Base-by-base conservation (phyloP, 1,140 invertebrate genomes). In the Drosophila obscura region DNA sequence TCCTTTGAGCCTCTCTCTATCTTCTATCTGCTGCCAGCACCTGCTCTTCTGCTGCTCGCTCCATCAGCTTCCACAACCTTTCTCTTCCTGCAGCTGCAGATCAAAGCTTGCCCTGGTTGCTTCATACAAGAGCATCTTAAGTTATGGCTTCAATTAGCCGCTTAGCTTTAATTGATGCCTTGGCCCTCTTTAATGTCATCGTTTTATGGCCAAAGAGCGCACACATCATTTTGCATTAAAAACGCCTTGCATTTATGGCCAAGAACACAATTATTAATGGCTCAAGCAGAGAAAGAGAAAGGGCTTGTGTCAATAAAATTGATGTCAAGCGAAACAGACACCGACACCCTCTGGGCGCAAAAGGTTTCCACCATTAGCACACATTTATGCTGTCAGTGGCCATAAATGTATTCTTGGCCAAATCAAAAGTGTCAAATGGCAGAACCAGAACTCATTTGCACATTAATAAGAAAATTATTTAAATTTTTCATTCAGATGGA, bases 381-480 rank as follows among this genome's bases (percentile, higher is more conserved):
- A 61, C 61, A 75, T 75, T 76, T 67, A 57, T 46, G 73, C 15
- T 53, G 11, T 13, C 35, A 39, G 11, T 39, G 11, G 55, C 80
- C 75, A 73, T 78, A 65, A 81, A 61, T 60, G 63, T 66, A 35
- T 58, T 69, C 55, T 60, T 60, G 71, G 62, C 49, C 82, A 77
- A 77, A 75, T 77, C 81, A 78, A 87, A 87, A 74, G 82, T 87
- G 81, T 87, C 81, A 85, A 76, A 58, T 64, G 72, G 62, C 41
- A 72, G 46, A 60, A 56, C 63, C 56, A 59, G 45, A 39, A 51
- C 75, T 79, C 80, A 77, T 88, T 89, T 83, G 79, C 83, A 87
- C 83, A 77, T 88, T 88, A 79, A 87, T 88, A 80, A 83, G 80
- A 63, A 71, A 66, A 77, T 83, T 80, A 88, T 88, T 89, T 55